Evolutionary conservation across 2,113 vertebrate species (phyloP).

Genomic region (Pithys albifrons): DNA sequence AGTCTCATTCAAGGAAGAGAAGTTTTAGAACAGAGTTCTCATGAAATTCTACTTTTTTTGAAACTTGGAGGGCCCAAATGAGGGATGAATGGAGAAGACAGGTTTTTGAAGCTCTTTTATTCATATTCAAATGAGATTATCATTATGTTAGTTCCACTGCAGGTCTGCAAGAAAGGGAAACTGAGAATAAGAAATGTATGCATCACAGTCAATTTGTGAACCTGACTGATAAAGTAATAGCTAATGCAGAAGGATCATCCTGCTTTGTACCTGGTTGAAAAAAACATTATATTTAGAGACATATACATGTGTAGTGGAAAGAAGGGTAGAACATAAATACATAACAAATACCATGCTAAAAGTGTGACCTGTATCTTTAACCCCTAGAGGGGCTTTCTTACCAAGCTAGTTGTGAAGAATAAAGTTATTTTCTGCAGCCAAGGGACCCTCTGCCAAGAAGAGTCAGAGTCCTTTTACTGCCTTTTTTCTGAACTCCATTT

Average conservation of each 20-base stretch:
- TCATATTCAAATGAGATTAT: not conserved
- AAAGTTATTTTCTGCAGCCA: not conserved
- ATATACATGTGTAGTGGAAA: not conserved
- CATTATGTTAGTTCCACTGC: not conserved
- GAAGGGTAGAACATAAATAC: not conserved
- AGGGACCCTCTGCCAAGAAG: not conserved
- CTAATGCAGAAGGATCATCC: not conserved
- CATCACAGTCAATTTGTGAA: not conserved
- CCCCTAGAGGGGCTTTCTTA: not conserved
- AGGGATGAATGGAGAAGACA: not conserved
- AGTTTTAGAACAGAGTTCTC: not conserved
- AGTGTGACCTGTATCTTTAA: not conserved
- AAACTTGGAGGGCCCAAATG: not conserved
- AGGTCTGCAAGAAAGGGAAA: not conserved
- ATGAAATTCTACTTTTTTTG: not conserved
- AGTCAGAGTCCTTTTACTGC: not conserved
- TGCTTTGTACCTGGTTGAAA: not conserved
- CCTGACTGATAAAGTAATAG: not conserved
- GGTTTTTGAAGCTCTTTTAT: not conserved
- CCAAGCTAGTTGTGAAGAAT: not conserved
- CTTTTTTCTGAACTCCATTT: not conserved
- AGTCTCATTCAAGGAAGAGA: not conserved
- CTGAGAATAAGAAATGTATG: not conserved
- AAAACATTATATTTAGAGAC: not conserved
- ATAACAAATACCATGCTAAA: not conserved